Conservation (phyloP, 2,113 vertebrate species). For the Diadophis punctatus region DNA sequence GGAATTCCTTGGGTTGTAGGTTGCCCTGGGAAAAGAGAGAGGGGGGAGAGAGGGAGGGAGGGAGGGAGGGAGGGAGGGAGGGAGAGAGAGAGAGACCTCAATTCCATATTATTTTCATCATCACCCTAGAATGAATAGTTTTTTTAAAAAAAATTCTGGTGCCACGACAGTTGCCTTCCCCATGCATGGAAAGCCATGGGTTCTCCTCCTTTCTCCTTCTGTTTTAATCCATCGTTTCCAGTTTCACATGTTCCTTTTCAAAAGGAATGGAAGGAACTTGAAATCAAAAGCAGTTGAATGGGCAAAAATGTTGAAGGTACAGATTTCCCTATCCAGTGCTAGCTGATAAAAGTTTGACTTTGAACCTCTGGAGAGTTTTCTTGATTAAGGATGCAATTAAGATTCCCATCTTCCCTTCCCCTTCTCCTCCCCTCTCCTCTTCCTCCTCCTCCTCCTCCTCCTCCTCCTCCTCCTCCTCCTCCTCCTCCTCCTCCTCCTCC, state of each 20-base stretch:
- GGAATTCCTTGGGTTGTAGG: not conserved
- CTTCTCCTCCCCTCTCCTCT: too few species aligned
- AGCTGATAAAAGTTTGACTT: not conserved
- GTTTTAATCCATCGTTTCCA: not conserved
- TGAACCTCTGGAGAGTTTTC: not conserved
- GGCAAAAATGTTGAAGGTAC: not conserved
- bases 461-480: too few species aligned
- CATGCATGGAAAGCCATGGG: not conserved
- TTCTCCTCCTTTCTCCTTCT: not conserved
- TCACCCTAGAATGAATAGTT: not conserved
- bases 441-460: too few species aligned
- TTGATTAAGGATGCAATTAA: not conserved
- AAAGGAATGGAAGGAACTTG: not conserved
- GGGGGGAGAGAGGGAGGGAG: not conserved
- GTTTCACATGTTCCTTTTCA: not conserved
- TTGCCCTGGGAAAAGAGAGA: not conserved
- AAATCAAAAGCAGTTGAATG: not conserved
- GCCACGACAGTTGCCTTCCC: not conserved
- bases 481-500: too few species aligned
- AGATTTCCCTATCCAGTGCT: not conserved
- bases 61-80: not conserved
- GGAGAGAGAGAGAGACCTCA: not conserved
- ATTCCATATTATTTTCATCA: not conserved
- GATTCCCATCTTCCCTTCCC: not conserved
- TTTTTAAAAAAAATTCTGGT: not conserved